These are phyloP conservation scores for Sarcoramphus papa DNA, from an alignment of 2,797 vertebrate species.

Conservation along the genomic window DNA sequence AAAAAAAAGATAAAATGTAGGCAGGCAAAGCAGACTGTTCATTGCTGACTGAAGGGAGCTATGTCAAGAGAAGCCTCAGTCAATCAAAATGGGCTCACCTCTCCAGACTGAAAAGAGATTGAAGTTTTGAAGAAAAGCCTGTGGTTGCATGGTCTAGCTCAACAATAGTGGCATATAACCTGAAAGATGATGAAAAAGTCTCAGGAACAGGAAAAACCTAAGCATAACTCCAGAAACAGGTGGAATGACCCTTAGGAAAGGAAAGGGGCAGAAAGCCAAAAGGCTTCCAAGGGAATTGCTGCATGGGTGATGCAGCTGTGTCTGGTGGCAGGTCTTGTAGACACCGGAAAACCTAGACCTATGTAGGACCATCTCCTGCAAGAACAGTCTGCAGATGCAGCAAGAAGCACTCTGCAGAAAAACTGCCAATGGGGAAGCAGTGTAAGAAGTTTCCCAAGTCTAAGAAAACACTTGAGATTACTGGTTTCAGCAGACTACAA, in stretches of 20 bases:
- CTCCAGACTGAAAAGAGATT: background rate
- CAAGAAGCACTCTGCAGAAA: background rate
- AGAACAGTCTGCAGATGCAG: background rate
- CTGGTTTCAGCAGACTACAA: background rate
- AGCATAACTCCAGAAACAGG: background rate
- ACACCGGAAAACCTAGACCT: background rate
- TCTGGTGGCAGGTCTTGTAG: background rate
- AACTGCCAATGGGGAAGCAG: background rate
- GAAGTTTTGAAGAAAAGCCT: background rate
- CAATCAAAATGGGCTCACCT: background rate
- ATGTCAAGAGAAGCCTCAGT: background rate
- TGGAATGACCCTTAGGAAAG: background rate
- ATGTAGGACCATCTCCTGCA: background rate
- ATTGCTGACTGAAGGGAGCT: background rate
- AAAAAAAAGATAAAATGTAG: background rate
- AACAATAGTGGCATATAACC: fast-evolving
- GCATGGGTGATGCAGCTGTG: background rate
- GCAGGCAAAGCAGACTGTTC: background rate
- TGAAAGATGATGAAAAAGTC: background rate
- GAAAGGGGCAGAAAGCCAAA: background rate
- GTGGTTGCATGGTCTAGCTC: background rate
- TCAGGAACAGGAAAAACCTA: background rate
- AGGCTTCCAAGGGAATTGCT: background rate
- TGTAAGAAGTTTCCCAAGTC: background rate
- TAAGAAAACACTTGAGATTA: background rate